A percentile compares a stretch with the other conserved stretches of the same genome.
Evolutionary conservation across 2,797 vertebrate genomes (phyloP).

Genomic region (Pangasius mekongensis): DNA sequence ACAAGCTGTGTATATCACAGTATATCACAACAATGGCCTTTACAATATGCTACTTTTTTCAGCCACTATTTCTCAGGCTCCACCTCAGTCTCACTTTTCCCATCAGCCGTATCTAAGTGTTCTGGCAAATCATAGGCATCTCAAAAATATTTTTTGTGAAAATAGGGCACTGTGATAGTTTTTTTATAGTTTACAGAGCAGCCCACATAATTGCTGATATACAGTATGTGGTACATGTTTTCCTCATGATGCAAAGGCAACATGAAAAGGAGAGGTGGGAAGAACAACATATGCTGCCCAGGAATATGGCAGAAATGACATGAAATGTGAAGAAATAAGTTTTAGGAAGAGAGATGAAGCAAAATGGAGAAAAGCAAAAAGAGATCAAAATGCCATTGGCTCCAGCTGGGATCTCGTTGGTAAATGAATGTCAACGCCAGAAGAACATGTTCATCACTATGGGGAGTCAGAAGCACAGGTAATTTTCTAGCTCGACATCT

Average conservation of each 20-base stretch:
- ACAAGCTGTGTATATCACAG: background rate
- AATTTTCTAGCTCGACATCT: constrained; percentile 35
- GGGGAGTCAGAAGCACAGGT: constrained; percentile 36
- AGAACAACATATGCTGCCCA: background rate
- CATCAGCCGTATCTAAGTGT: background rate
- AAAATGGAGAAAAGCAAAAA: constrained; percentile 7
- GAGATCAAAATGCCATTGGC: constrained; percentile 21
- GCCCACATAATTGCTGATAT: background rate
- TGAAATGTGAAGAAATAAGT: background rate
- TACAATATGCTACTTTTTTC: constrained; percentile 1
- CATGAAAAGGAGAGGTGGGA: background rate
- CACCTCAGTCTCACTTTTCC: background rate
- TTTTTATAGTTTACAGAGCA: background rate
- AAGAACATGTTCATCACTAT: constrained; percentile 40
- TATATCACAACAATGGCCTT: background rate
- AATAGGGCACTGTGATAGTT: background rate
- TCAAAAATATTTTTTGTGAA: background rate
- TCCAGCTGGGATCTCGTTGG: constrained; percentile 32
- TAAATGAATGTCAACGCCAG: constrained; percentile 43
- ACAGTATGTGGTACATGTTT: background rate
- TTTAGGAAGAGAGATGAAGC: background rate
- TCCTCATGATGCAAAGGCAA: background rate
- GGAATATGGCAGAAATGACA: background rate
- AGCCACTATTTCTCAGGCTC: background rate
- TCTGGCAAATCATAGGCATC: background rate